Conservation (phyloP, 2,113 vertebrate species). For the Triplophysa siluroides region DNA sequence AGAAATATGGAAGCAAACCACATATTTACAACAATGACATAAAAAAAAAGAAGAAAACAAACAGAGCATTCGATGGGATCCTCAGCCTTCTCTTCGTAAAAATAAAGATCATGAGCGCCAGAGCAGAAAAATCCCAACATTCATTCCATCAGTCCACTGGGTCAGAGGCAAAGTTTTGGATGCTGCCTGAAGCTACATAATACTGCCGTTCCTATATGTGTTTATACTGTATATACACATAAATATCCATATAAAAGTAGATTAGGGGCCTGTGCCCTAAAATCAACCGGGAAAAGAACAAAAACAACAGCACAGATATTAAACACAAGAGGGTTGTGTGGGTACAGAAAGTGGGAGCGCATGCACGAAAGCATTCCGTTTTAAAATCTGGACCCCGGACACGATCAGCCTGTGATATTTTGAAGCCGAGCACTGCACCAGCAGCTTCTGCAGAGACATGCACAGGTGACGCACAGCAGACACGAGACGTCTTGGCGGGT, state of each 20-base stretch:
- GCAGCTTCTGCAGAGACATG: conserved; percentile 42
- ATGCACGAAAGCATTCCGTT: conserved; percentile 51
- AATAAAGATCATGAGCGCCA: conserved; percentile 62
- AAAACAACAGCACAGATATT: conserved; percentile 16
- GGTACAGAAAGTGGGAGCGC: conserved; percentile 17
- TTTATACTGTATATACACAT: conserved; percentile 62
- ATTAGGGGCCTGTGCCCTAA: conserved; percentile 51
- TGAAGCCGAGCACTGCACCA: conserved; percentile 23
- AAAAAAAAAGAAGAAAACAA: conserved; percentile 5
- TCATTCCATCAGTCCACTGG: conserved; percentile 39
- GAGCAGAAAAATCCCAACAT: conserved; percentile 56
- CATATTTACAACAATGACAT: conserved; percentile 62
- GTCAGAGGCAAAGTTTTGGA: conserved; percentile 45
- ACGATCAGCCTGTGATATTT: neutral
- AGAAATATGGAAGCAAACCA: conserved; percentile 50
- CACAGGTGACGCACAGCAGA: conserved; percentile 52
- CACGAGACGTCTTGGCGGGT: conserved; percentile 55
- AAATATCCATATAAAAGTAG: conserved; percentile 55
- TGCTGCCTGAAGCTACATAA: conserved; percentile 70
- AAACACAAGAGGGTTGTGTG: conserved; percentile 8
- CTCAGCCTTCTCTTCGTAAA: conserved; percentile 62
- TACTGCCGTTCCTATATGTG: conserved; percentile 65
- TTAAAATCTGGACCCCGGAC: conserved; percentile 38
- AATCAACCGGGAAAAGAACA: conserved; percentile 37
- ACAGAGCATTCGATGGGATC: conserved; percentile 61